Percentiles rank a stretch among this genome's conserved stretches.
Evolutionary conservation across 2,888 invertebrate species (phyloP).

Genomic region (Coelogynopora nodosa): DNA sequence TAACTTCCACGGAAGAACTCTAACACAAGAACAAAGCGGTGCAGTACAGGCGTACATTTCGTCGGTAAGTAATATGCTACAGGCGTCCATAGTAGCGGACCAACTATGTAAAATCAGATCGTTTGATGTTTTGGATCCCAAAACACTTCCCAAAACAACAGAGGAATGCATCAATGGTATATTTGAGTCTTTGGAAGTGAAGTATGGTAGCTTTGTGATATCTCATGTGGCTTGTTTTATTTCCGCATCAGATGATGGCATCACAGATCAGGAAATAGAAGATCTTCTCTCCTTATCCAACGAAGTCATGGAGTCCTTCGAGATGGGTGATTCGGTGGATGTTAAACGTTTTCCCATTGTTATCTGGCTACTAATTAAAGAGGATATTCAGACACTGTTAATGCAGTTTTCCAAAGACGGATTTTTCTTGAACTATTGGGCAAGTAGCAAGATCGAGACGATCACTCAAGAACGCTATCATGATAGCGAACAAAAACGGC

Average conservation of each 20-base stretch:
- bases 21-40: slow-evolving; percentile 52
- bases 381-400: slow-evolving; percentile 53
- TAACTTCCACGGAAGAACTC: slow-evolving; percentile 49
- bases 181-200: slow-evolving; percentile 53
- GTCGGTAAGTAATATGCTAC: slow-evolving; percentile 18
- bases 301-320: slow-evolving; percentile 53
- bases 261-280: slow-evolving; percentile 60
- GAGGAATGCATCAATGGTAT: slow-evolving; percentile 49
- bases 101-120: slow-evolving; percentile 3
- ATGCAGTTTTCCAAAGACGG: slow-evolving; percentile 52
- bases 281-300: slow-evolving; percentile 60
- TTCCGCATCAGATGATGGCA: slow-evolving; percentile 55
- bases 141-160: background rate
- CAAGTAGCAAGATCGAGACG: slow-evolving; percentile 47
- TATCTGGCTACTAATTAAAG: slow-evolving; percentile 55
- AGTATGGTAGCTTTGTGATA: slow-evolving; percentile 53
- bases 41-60: slow-evolving; percentile 47
- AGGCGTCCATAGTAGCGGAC: slow-evolving; percentile 34
- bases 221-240: slow-evolving; percentile 53
- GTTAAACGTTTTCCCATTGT: slow-evolving; percentile 52
- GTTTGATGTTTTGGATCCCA: background rate
- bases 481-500: slow-evolving; percentile 49
- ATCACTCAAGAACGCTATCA: slow-evolving; percentile 3
- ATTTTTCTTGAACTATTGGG: slow-evolving; percentile 53
- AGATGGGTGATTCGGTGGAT: slow-evolving; percentile 49